phyloP scores from a whole-genome alignment of 2,888 invertebrate genomes.

The Oscheius onirici region DNA sequence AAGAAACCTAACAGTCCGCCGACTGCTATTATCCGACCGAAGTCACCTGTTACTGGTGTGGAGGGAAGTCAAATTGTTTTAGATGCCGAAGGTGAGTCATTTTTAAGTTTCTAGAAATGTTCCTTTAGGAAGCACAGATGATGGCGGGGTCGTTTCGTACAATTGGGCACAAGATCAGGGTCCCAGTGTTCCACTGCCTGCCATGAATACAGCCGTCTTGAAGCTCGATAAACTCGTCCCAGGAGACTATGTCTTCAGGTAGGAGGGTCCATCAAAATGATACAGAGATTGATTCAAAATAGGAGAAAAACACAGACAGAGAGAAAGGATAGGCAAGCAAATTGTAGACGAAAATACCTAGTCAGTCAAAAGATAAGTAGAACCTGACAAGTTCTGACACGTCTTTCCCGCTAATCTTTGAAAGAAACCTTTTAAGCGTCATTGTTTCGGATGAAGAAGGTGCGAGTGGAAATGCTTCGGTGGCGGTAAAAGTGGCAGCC shows the following conservation, averaged over 20 bases:
- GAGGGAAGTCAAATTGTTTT: slow-evolving; percentile 44
- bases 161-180: slow-evolving; percentile 42
- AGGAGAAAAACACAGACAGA: no score
- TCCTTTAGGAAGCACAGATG: slow-evolving; percentile 35
- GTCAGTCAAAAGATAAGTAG: no score
- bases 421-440: slow-evolving; percentile 34
- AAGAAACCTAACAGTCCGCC: slow-evolving; percentile 35
- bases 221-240: slow-evolving; percentile 33
- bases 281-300: no score
- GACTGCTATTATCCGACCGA: slow-evolving; percentile 38
- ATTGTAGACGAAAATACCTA: no score
- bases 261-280: background rate
- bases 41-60: slow-evolving; percentile 34
- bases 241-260: slow-evolving; percentile 42
- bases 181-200: slow-evolving; percentile 34
- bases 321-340: no score
- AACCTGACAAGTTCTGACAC: no score
- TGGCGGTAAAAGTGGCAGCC: slow-evolving; percentile 30
- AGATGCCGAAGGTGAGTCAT: slow-evolving; percentile 41
- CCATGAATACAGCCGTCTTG: slow-evolving; percentile 39
- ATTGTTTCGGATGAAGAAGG: slow-evolving; percentile 35
- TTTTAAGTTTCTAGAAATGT: background rate
- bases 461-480: slow-evolving; percentile 26
- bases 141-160: slow-evolving; percentile 37
- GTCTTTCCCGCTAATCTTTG: no score